These are phyloP conservation scores for Spatulosminthurus flaviceps DNA, from an alignment of 2,888 invertebrate species.

Conservation along the genomic window DNA sequence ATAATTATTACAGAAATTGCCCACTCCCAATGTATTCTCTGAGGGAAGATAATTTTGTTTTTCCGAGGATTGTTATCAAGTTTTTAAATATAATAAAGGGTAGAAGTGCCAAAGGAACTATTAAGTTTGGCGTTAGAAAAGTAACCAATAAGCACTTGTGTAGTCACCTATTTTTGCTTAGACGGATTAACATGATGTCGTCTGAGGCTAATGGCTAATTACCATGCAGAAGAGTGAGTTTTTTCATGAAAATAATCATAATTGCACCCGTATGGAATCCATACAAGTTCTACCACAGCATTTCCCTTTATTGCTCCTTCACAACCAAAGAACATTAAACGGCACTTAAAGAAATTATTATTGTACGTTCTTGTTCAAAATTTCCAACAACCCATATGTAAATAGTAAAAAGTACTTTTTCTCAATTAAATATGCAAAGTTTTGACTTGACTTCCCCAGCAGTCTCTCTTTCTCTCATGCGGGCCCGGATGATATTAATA, in stretches of 20 bases:
- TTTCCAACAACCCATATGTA: background rate
- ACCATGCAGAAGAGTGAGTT: background rate
- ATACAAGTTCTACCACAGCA: background rate
- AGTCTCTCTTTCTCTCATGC: too few species aligned
- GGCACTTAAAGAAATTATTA: slow-evolving; percentile 9
- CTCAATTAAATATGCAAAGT: background rate
- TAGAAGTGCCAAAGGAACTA: background rate
- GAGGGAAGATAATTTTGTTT: background rate
- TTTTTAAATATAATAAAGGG: slow-evolving; percentile 5
- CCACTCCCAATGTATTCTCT: background rate
- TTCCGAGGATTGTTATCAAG: background rate
- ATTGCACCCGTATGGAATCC: slow-evolving; percentile 4
- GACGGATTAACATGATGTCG: background rate
- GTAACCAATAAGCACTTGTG: too few species aligned
- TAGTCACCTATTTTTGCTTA: background rate
- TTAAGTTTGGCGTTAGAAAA: background rate
- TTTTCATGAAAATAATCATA: background rate
- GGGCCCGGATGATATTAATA: too few species aligned
- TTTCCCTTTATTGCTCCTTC: background rate
- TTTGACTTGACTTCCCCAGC: background rate
- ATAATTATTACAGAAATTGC: too few species aligned
- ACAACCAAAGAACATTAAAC: slow-evolving; percentile 5
- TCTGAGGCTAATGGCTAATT: background rate
- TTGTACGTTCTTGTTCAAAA: background rate
- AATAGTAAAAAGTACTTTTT: background rate